phyloP scores from a whole-genome alignment of 2,888 invertebrate genomes.

The Cyclophora punctaria region DNA sequence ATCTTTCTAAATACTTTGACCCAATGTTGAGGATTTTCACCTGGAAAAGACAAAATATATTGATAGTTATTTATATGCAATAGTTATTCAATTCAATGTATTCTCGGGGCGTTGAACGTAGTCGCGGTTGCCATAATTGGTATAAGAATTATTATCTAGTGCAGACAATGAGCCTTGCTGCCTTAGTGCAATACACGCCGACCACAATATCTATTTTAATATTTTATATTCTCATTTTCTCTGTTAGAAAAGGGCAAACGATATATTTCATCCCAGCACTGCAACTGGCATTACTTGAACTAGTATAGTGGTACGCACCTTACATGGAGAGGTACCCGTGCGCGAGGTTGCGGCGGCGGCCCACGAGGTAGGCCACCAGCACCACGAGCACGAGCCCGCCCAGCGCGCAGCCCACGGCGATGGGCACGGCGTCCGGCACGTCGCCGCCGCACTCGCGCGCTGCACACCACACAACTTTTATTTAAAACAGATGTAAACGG shows the following conservation, averaged over 20 bases:
- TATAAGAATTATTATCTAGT: too few species aligned
- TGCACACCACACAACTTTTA: conserved; percentile 35
- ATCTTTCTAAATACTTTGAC: too few species aligned
- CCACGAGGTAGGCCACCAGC: conserved; percentile 93
- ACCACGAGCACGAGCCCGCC: conserved; percentile 93
- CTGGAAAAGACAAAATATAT: too few species aligned
- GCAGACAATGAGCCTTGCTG: too few species aligned
- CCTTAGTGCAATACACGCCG: not conserved
- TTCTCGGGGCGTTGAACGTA: too few species aligned
- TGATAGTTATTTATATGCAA: too few species aligned
- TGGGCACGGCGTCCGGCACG: conserved; percentile 94
- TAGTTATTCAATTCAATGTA: too few species aligned
- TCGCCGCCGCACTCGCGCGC: conserved; percentile 83
- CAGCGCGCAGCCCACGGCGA: conserved; percentile 95
- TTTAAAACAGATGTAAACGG: too few species aligned
- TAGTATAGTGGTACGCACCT: conserved; percentile 52
- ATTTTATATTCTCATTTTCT: not conserved
- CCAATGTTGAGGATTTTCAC: too few species aligned
- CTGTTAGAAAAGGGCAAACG: not conserved
- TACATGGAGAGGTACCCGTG: conserved; percentile 93
- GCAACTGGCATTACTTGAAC: conserved; percentile 4
- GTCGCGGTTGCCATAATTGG: too few species aligned
- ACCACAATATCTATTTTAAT: not conserved
- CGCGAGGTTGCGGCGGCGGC: conserved; percentile 86
- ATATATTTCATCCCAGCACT: not conserved